Percentiles rank a stretch among this genome's conserved stretches.
Evolutionary conservation across 2,113 vertebrate species (phyloP).

Genomic region (Dissostichus mawsoni): DNA sequence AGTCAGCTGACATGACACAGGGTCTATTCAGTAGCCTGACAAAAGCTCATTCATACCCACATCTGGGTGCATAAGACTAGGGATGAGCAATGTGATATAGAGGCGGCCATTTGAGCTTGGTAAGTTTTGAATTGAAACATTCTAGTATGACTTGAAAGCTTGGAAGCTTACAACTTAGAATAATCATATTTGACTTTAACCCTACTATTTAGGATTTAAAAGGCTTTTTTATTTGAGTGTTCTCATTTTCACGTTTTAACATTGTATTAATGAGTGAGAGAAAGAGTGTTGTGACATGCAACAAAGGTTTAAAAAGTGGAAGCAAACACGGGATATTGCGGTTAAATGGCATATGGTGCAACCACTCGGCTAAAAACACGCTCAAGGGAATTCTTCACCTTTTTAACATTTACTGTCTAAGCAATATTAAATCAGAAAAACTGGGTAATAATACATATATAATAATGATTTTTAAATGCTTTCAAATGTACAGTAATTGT

Average conservation of each 20-base stretch:
- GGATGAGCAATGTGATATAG: conserved; percentile 56
- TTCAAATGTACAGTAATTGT: not conserved
- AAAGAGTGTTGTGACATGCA: too few relatives aligned
- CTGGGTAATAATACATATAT: too few relatives aligned
- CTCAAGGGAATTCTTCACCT: too few relatives aligned
- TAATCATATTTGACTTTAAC: not conserved
- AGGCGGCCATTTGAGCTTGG: conserved; percentile 32
- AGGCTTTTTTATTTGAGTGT: too few relatives aligned
- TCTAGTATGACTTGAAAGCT: conserved; percentile 10
- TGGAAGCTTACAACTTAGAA: not conserved
- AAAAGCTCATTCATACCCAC: conserved; percentile 75
- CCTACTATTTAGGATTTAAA: not conserved
- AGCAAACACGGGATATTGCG: too few relatives aligned
- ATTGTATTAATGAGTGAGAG: too few relatives aligned
- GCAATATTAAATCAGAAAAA: too few relatives aligned
- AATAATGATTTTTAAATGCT: not conserved
- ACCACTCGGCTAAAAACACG: too few relatives aligned
- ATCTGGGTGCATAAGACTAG: conserved; percentile 60
- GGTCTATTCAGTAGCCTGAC: conserved; percentile 69
- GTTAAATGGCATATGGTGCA: too few relatives aligned
- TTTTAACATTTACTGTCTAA: too few relatives aligned
- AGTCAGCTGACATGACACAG: conserved; percentile 72
- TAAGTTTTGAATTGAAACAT: conserved; percentile 23
- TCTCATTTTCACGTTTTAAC: too few relatives aligned
- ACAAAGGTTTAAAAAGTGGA: too few relatives aligned